Evolutionary conservation across 2,888 invertebrate genomes (phyloP), one percentile per base, ranked within the genome.

Genomic region (Drosophila aldrichi): DNA sequence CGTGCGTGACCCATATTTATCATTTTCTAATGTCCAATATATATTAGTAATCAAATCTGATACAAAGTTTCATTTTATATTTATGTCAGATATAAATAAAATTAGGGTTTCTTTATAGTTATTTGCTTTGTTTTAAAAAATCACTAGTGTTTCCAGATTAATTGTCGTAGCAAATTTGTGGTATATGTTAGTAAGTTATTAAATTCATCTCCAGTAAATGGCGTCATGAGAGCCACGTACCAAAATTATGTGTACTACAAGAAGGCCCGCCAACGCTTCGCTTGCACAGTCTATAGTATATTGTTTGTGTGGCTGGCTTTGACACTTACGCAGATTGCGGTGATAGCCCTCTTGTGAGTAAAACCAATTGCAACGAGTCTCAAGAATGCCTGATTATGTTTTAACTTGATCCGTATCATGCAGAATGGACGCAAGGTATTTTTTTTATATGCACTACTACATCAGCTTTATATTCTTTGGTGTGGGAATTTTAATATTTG

Each of bases 251-350:
- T 25, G 0, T 25, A 16, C 0, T 61, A 63, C 18, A 81, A 54
- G 22, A 62, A 7, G 10, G 56, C 57, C 8, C 79, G 82, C 16
- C 46, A 10, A 16, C 32, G n/a, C n/a, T 83, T 83, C 40, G 40
- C 82, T 1, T 0, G 60, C 0, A 71, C 60, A 38, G 54, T 65
- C 0, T 83, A 84, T 38, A 2, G 68, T 1, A 2, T 84, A 1
- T 18, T 81, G 2, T 1, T 40, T 1, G 0, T 84, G 3, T 83
- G 79, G 79, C 36, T 81, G 1, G 0, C 68, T 1, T 12, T 83
- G 46, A 79, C 74, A 6, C 0, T 83, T 2, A 0, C 41, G 8
- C 87, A 87, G 51, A 86, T 84, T 77, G 2, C 25, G 0, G 1
- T 41, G 1, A 8, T 84, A 1, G 36, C 22, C 3, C 0, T 77